These are phyloP conservation scores for Hozukius guyotensis DNA, from an alignment of 2,797 vertebrate genomes.

Conservation along the genomic window DNA sequence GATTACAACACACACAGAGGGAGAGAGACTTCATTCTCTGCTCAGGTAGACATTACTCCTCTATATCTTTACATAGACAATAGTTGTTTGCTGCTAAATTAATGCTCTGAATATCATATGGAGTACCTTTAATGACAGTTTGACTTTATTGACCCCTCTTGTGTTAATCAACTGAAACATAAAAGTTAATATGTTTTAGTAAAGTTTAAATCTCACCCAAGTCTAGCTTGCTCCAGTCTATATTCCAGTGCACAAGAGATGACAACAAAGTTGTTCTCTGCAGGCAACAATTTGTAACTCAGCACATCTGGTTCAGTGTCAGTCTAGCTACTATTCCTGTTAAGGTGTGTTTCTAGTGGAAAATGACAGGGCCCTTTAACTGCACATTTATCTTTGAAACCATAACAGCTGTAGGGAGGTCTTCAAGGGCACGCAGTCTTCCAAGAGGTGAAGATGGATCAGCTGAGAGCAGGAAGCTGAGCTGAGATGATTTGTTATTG, in stretches of 20 bases:
- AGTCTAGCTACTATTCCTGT: background rate
- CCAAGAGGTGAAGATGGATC: slow-evolving; percentile 29
- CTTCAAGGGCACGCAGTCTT: slow-evolving; percentile 27
- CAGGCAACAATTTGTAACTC: background rate
- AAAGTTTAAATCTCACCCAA: background rate
- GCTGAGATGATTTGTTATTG: slow-evolving; percentile 23
- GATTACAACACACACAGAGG: too few species aligned
- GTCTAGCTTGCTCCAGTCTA: background rate
- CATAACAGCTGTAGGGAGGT: background rate
- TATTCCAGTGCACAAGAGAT: background rate
- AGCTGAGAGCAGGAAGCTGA: slow-evolving; percentile 16
- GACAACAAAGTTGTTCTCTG: background rate
- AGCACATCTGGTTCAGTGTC: background rate
- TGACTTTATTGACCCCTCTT: background rate
- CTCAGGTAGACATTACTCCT: too few species aligned
- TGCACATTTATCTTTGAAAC: background rate
- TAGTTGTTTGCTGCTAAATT: too few species aligned
- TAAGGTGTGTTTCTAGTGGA: background rate
- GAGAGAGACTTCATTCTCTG: too few species aligned
- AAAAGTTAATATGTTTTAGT: background rate
- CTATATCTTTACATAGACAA: too few species aligned
- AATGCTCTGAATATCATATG: too few species aligned
- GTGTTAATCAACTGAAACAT: background rate
- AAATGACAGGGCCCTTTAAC: background rate
- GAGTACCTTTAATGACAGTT: background rate